Base-by-base conservation (phyloP, 1,140 invertebrate genomes). In the Drosophila mojavensis region DNA sequence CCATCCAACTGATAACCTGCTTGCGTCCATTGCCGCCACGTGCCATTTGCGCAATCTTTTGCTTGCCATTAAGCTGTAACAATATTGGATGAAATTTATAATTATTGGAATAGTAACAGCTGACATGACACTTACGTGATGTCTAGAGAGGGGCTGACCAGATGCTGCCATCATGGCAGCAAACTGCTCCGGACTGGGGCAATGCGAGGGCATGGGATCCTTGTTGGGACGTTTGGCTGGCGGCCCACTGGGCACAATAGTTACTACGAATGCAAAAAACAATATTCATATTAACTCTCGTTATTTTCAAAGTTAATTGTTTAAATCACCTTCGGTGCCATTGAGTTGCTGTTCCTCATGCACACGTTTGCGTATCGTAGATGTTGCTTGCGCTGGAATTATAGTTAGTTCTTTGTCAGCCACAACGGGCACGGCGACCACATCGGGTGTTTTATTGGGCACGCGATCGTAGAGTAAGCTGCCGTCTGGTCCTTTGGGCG, bases 1-100 rank as follows among this genome's bases (percentile, higher is more conserved):
- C 98, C 95, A 98, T 98, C 98, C 97, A 99, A 88, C 97, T 98
- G 86, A 99, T 98, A 51, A 98, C 97, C 93, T 98, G 97, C 88
- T 98, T 97, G 13, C 97, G 94, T 5, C 95, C 95, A 11, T 91
- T 94, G 79, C 92, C 94, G 81, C 84, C 93, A 91, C 93, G 93
- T 53, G 94, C 95, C 93, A 95, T 95, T 77, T 95, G 94, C 55
- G 95, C 94, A 69, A 95, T 95, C 82, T 96, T 96, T 61, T 96
- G 95, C 91, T 96, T 95, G 50, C 96, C 95, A 91, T 95, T 95
- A 53, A 94, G 93, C 94, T 94, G 72, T 30, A 80, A 70, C 9
- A 33, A 28, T 5, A 51, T n/a, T 28, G 6, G 67, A 68, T 36
- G 2, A 0, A 54, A 58, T 70, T 33, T 15, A 26, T 9, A 68